Conservation (phyloP, 2,797 vertebrate genomes). For the Pseudochromis fuscus region DNA sequence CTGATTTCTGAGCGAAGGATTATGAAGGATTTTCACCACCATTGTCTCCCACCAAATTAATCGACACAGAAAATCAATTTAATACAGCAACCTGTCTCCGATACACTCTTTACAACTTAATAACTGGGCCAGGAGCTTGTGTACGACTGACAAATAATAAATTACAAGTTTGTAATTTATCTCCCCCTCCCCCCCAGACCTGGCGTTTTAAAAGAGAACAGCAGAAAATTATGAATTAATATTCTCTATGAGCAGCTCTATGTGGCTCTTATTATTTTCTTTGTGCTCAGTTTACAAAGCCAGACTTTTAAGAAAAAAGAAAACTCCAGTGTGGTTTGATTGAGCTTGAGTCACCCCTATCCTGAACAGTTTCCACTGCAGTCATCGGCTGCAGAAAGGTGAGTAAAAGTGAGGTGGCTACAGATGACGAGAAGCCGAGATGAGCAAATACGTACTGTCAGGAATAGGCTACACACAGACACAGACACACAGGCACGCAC, state of each 20-base stretch:
- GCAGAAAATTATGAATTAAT: not conserved
- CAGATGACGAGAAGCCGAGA: conserved; percentile 29
- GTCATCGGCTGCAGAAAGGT: not conserved
- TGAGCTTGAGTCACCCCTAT: conserved; percentile 25
- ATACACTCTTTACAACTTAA: not conserved
- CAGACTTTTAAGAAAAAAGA: conserved; percentile 18
- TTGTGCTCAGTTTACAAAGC: conserved; percentile 11
- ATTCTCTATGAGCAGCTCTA: not conserved
- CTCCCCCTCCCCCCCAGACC: not conserved
- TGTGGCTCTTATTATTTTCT: conserved; percentile 8
- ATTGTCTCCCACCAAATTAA: conserved; percentile 15
- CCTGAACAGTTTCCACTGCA: not conserved
- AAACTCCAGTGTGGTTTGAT: conserved; percentile 14
- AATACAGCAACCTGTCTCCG: conserved; percentile 10
- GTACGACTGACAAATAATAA: not conserved
- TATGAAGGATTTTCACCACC: conserved; percentile 32
- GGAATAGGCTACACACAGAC: not conserved
- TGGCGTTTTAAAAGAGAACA: not conserved
- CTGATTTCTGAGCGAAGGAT: conserved; percentile 24
- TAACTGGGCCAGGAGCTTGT: not conserved
- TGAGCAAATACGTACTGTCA: conserved; percentile 18
- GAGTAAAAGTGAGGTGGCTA: conserved; percentile 17
- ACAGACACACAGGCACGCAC: too few species aligned
- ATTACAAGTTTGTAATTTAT: not conserved
- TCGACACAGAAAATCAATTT: conserved; percentile 17